Evolutionary conservation across 2,797 vertebrate genomes (phyloP).

Genomic region (Cryptoblepharus egeriae): DNA sequence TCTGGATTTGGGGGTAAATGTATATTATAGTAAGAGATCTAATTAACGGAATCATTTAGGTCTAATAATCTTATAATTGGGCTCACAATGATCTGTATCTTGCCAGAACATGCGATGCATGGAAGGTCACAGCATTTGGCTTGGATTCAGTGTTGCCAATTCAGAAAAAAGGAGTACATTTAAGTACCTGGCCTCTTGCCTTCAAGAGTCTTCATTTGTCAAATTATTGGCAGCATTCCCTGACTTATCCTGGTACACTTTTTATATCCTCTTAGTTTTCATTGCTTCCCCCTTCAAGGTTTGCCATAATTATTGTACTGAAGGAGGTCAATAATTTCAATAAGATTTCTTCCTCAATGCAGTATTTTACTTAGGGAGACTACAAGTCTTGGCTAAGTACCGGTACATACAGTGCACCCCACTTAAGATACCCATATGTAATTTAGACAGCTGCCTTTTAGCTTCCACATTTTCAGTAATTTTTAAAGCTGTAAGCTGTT

Average conservation of each 20-base stretch:
- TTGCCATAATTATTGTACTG: conserved; percentile 25
- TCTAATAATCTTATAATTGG: conserved; percentile 22
- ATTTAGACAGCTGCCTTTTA: conserved; percentile 7
- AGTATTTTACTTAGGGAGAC: conserved; percentile 21
- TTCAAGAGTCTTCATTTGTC: conserved; percentile 29
- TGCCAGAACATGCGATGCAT: conserved; percentile 40
- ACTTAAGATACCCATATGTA: neutral
- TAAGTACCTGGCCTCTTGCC: conserved; percentile 31
- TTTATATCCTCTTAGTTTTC: conserved; percentile 38
- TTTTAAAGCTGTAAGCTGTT: neutral
- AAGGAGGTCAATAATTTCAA: conserved; percentile 26
- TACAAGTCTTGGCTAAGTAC: neutral
- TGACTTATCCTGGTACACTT: conserved; percentile 56
- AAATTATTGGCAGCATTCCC: conserved; percentile 30
- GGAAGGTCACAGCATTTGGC: conserved; percentile 28
- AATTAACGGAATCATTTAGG: conserved; percentile 12
- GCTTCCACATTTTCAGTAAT: neutral
- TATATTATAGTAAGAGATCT: neutral
- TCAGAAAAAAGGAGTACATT: conserved; percentile 29
- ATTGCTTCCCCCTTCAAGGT: conserved; percentile 38
- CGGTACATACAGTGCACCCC: neutral
- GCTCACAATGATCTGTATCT: conserved; percentile 17
- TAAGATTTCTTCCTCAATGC: conserved; percentile 12
- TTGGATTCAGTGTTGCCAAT: neutral
- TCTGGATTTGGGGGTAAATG: no score